Base-by-base conservation (phyloP, 2,113 vertebrate species). In the Orientallactaga bullata region DNA sequence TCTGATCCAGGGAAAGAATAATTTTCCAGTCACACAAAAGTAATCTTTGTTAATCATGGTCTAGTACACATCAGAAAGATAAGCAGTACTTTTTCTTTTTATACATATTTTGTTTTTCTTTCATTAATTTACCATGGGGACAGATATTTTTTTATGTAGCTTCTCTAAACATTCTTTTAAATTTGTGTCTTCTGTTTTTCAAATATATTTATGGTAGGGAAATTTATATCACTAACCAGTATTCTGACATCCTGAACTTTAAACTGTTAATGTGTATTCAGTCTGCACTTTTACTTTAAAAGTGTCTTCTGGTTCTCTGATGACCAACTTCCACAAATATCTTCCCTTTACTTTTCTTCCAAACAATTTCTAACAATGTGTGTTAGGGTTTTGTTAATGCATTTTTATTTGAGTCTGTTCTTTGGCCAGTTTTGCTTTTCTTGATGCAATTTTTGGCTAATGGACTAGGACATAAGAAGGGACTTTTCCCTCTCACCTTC, bases 391-490 rank as follows among this genome's bases (percentile, higher is more conserved):
- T 94, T 71, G 55, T 55, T 76, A n/a, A 76, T 39, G 85, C 28
- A 76, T 76, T 69, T 85, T 74, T 89, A 63, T 65, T 66, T 93
- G 51, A 92, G 76, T 8, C 51, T 85, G 37, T 60, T 20, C 18
- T 15, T 60, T 60, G 58, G 13, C 18, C 18, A 20, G 13, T 60
- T 60, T 60, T 60, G 5, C 2, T 61, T 47, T 92, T 82, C 69
- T 90, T 26, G 78, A 78, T 87, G 21, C 30, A 89, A 47, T 47
- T 20, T 17, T 60, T 60, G 58, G 58, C 18, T 20, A 17, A 60
- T 60, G 18, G 13, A 60, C 58, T 47, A 47, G 42, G 18, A 17
- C 12, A 17, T 5, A 60, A 60, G 58, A 60, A 15, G 58, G 58
- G 58, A 17, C 58, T 60, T 58, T 81, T 55, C 9, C 58, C 17